Conservation (phyloP, 2,797 vertebrate genomes). For the Enteromius argenteus region DNA sequence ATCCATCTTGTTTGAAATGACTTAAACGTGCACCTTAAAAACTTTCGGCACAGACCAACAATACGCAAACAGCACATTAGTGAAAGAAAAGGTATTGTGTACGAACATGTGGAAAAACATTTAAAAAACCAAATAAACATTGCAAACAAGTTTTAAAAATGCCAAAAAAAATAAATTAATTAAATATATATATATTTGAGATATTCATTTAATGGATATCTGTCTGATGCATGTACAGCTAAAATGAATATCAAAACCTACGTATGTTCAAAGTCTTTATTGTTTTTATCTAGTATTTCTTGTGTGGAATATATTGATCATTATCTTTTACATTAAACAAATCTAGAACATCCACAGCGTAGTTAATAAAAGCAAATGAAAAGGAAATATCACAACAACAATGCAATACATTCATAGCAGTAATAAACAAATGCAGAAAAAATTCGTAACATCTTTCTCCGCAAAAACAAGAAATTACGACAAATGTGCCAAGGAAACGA, state of each 20-base stretch:
- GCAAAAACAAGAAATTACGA: neutral
- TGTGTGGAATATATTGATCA: neutral
- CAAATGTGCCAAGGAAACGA: neutral
- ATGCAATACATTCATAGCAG: slow-evolving; percentile 27
- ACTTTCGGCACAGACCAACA: neutral
- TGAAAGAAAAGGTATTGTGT: neutral
- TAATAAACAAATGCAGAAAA: neutral
- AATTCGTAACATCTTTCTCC: neutral
- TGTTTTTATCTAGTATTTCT: slow-evolving; percentile 27
- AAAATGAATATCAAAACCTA: neutral
- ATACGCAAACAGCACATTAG: neutral
- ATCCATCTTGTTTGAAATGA: neutral
- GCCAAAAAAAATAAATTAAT: neutral
- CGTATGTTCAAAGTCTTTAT: slow-evolving; percentile 13
- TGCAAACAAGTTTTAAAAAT: neutral
- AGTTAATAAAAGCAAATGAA: neutral
- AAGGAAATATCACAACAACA: slow-evolving; percentile 1
- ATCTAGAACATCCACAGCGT: slow-evolving; percentile 3
- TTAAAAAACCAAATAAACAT: neutral
- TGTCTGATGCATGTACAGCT: neutral
- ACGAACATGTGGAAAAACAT: neutral
- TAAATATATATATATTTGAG: neutral
- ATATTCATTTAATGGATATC: neutral
- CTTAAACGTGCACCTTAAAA: neutral
- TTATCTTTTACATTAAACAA: neutral